phyloP scores from a whole-genome alignment of 1,140 invertebrate genomes.

The Elymnias hypermnestra region DNA sequence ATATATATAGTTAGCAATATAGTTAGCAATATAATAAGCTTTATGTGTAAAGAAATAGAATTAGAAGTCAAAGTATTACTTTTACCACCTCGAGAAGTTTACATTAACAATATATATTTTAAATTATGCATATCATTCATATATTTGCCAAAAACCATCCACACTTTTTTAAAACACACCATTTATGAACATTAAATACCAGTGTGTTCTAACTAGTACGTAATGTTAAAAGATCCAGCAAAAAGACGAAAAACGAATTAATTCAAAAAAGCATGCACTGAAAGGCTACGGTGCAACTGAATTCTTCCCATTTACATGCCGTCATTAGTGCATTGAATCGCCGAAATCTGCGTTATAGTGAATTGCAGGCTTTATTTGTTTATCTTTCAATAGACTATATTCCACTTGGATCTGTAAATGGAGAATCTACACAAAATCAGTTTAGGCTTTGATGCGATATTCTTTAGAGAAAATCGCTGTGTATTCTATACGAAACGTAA shows the following conservation, averaged over 20 bases:
- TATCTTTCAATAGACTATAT: constrained; percentile 20
- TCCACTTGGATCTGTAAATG: constrained; percentile 15
- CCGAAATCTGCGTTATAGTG: constrained; percentile 36
- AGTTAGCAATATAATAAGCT: too few species aligned
- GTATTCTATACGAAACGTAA: constrained; percentile 12
- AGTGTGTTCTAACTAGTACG: constrained; percentile 19
- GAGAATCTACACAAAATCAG: constrained; percentile 24
- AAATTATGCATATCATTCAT: too few species aligned
- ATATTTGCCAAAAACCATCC: too few species aligned
- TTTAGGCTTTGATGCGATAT: constrained; percentile 19
- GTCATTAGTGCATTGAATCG: constrained; percentile 35
- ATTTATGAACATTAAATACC: constrained; percentile 19
- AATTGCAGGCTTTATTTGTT: constrained; percentile 28
- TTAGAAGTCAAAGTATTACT: too few species aligned
- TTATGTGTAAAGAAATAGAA: too few species aligned
- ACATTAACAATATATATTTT: too few species aligned
- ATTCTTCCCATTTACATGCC: constrained; percentile 28
- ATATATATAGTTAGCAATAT: too few species aligned
- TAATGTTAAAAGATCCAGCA: constrained; percentile 20
- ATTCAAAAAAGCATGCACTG: constrained; percentile 26
- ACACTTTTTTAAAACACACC: not conserved
- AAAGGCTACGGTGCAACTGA: constrained; percentile 25
- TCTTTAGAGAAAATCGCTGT: constrained; percentile 15
- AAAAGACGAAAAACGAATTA: constrained; percentile 28
- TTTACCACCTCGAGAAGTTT: too few species aligned